Conservation (phyloP, 2,113 vertebrate species). For the Oplegnathus fasciatus region DNA sequence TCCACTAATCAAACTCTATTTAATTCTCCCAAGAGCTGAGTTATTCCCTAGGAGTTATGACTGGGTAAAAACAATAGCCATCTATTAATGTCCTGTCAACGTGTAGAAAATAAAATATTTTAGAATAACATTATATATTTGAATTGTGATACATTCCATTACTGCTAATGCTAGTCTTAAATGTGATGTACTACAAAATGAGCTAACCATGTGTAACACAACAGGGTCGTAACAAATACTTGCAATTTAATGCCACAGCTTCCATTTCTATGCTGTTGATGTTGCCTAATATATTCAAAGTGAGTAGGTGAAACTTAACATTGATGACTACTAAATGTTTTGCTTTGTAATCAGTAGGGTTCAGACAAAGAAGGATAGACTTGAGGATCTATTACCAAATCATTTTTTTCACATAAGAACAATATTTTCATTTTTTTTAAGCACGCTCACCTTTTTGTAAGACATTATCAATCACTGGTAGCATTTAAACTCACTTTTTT, state of each 20-base stretch:
- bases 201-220: conserved; percentile 26
- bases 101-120: conserved; percentile 21
- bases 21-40: not conserved
- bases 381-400: not conserved
- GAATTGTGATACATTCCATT: conserved; percentile 66
- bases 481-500: conserved; percentile 6
- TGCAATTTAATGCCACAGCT: conserved; percentile 23
- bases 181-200: conserved; percentile 35
- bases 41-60: conserved; percentile 14
- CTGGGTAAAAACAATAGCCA: not conserved
- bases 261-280: conserved; percentile 34
- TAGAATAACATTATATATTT: conserved; percentile 17
- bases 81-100: conserved; percentile 20
- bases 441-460: conserved; percentile 5
- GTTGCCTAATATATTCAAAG: conserved; percentile 29
- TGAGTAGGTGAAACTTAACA: conserved; percentile 7
- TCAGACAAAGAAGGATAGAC: not conserved
- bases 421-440: not conserved
- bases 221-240: conserved; percentile 26
- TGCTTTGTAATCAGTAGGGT: conserved; percentile 8
- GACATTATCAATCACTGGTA: conserved; percentile 9
- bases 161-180: conserved; percentile 41
- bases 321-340: conserved; percentile 22
- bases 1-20: not conserved
- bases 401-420: not conserved